A percentile compares a stretch with the other conserved stretches of the same genome.
phyloP scores from a whole-genome alignment of 2,797 vertebrate genomes.

The Anabacerthia variegaticeps region DNA sequence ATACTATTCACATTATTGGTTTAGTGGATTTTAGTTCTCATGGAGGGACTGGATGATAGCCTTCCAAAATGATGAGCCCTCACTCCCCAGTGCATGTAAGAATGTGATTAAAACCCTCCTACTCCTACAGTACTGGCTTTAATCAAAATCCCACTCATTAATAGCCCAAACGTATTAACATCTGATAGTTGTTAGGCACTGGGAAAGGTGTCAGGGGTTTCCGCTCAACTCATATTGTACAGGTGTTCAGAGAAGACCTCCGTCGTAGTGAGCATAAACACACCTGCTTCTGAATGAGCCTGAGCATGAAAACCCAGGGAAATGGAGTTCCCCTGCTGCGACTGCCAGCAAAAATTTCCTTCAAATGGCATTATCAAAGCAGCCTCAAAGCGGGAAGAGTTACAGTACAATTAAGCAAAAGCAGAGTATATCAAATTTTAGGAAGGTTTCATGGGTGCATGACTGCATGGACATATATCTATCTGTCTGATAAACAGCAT shows the following conservation, averaged over 20 bases:
- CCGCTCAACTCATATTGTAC: background rate
- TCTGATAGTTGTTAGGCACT: background rate
- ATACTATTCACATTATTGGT: background rate
- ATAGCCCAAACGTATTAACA: background rate
- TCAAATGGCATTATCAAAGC: background rate
- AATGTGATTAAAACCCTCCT: background rate
- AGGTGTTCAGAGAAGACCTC: constrained; percentile 24
- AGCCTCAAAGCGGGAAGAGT: background rate
- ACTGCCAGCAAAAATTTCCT: background rate
- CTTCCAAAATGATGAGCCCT: background rate
- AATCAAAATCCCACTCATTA: background rate
- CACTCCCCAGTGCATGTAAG: background rate
- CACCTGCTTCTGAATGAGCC: background rate
- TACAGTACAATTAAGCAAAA: background rate
- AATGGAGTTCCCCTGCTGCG: background rate
- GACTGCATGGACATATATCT: background rate
- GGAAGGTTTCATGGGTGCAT: background rate
- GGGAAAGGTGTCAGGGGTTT: background rate
- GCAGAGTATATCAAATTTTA: background rate
- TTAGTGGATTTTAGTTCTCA: constrained; percentile 24
- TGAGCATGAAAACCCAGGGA: background rate
- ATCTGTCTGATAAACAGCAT: background rate
- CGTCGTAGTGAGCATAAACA: background rate
- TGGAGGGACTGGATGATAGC: constrained; percentile 10
- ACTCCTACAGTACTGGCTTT: background rate